Base-by-base conservation (phyloP, 2,797 vertebrate species). In the Sebastes melanostomus region DNA sequence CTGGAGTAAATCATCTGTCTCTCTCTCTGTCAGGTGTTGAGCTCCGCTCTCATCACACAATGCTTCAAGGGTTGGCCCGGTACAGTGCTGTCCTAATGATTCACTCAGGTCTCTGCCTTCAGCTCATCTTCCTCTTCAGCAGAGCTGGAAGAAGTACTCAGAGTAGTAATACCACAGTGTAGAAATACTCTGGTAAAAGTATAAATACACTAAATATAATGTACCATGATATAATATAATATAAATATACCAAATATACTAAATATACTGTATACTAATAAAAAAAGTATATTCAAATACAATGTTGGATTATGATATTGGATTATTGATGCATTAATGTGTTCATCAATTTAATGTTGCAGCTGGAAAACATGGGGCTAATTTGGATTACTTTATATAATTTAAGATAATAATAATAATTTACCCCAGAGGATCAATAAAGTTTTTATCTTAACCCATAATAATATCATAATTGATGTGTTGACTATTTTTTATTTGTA, bases 1-100 rank as follows among this genome's bases (percentile, higher is more conserved):
- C 92, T 93, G 89, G 82, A 88, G 85, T 93, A 89, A 94, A 94
- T 95, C 92, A 91, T 89, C 90, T 70, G 85, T 91, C 90, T 84
- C 72, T 83, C 80, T 72, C 80, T 89, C 85, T 89, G 91, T 94
- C 93, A 94, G 91, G 92, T 93, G 91, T 92, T 83, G 82, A 91
- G 86, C 85, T 86, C 76, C 50, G 80, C 87, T 91, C 86, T 89
- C 81, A 67, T 89, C 87, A 29, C 85, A 82, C 85, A 81, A 77
- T 76, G 84, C 87, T 91, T 91, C 77, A 75, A 92, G 89, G 88
- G 80, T 75, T 87, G 5, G 80, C 75, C 83, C 24, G 36, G 82
- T 80, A 72, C 81, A 78, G 72, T 55, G 69, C 89, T 85, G 89
- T 90, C 92, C 85, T 73, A 34, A 86, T 87, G 88, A 79, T 90